Evolutionary conservation across 1,140 invertebrate genomes (phyloP), one percentile per base, ranked within the genome.

Genomic region (Drosophila dunni): DNA sequence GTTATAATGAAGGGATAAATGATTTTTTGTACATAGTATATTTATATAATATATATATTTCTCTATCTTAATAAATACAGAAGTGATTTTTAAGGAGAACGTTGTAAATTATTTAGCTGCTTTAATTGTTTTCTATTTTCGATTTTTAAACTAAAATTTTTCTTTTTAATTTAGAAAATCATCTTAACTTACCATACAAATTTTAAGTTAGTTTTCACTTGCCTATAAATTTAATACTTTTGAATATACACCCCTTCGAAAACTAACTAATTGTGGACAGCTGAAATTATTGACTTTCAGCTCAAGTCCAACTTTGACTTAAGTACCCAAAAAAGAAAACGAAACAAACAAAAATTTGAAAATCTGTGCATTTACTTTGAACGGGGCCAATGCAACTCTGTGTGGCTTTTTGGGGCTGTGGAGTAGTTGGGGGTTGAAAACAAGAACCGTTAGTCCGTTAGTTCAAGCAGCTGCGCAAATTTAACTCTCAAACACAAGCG

Each of bases 391-490:
- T 40, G 17, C 53, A 40, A 24, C 34, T 15, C 7, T 44, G 46
- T 58, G 63, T 68, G 51, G 33, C 48, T 24, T 9, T 9, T 9
- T 13, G 5, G 8, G 54, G 4, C 36, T 7, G 10, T n/a, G 48
- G 33, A 8, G 56, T 17, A 13, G 9, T 9, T 34, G 13, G 9
- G 11, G 45, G 48, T 11, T 24, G 46, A 13, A 46, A 13, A 58
- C 57, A 57, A 62, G 69, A 38, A 17, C 65, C n/a, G 45, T 57
- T 54, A 10, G 38, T 44, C 33, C 33, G 34, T 48, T 56, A 48
- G 75, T 68, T 60, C 61, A 67, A 89, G 74, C 84, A 89, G 84
- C 81, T 89, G 84, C 81, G 79, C 76, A 80, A 83, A 85, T 84
- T 78, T 75, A 75, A 62, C 62, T 69, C 68, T 66, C 72, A 67